Conservation (phyloP, 2,888 invertebrate species). For the Leucania comma region DNA sequence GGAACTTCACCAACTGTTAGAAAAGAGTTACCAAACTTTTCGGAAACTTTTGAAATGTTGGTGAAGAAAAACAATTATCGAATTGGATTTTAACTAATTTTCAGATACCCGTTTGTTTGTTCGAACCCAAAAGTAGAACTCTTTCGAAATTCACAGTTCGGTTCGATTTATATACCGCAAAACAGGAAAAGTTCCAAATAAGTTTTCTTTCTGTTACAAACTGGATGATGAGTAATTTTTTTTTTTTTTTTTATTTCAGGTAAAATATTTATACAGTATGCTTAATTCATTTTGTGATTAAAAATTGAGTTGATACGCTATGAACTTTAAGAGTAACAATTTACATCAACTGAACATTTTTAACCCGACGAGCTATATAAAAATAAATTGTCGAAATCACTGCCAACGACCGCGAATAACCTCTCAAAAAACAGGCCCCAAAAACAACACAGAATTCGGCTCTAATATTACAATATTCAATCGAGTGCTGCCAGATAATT, state of each 20-base stretch:
- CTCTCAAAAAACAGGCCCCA: background rate
- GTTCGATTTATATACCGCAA: slow-evolving; percentile 42
- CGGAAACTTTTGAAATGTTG: slow-evolving; percentile 72
- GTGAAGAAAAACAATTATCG: slow-evolving; percentile 81
- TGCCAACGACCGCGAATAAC: background rate
- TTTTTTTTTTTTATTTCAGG: background rate
- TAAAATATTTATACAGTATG: background rate
- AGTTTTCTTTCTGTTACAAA: background rate
- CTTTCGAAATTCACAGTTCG: slow-evolving; percentile 27
- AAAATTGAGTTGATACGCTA: background rate
- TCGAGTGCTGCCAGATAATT: slow-evolving; percentile 50
- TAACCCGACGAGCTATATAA: background rate
- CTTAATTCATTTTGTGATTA: background rate
- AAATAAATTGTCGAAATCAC: too few species aligned
- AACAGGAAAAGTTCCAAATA: slow-evolving; percentile 37
- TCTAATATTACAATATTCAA: slow-evolving; percentile 44
- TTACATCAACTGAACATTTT: too few species aligned
- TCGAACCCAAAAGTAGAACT: slow-evolving; percentile 27
- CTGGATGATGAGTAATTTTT: slow-evolving; percentile 12
- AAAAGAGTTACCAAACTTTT: slow-evolving; percentile 80
- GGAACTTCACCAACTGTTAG: slow-evolving; percentile 74
- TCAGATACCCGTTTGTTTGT: slow-evolving; percentile 47
- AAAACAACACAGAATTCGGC: slow-evolving; percentile 2
- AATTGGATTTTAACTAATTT: slow-evolving; percentile 75
- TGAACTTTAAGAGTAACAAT: background rate